Evolutionary conservation across 1,140 invertebrate genomes (phyloP).

Genomic region (Pogonomyrmex californicus): DNA sequence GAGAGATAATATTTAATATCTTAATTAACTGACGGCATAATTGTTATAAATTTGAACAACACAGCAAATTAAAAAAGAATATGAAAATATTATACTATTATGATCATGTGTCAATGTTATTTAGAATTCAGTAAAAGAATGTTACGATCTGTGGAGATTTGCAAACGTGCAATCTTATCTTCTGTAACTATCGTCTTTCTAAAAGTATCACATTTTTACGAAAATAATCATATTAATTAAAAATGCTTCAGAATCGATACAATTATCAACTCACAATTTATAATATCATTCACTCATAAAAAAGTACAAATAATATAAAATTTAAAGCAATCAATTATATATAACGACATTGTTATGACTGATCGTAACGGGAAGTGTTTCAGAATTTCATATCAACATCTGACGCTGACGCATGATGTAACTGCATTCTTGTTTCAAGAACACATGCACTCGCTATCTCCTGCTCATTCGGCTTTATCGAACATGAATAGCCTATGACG

Average conservation of each 20-base stretch:
- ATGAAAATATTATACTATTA: neutral
- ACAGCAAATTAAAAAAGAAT: neutral
- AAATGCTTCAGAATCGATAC: too few relatives aligned
- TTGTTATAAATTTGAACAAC: neutral
- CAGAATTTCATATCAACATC: neutral
- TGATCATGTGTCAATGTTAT: neutral
- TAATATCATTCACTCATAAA: constrained; percentile 2
- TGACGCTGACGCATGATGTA: neutral
- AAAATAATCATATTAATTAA: neutral
- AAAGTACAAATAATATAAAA: neutral
- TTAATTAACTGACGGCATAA: constrained; percentile 10
- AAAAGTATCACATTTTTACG: neutral
- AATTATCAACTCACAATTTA: neutral
- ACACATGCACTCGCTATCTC: neutral
- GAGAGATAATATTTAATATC: neutral
- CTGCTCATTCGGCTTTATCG: neutral
- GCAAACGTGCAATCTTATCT: neutral
- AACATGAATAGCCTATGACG: constrained; percentile 1
- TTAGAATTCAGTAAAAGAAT: too few relatives aligned
- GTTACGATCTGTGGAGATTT: neutral
- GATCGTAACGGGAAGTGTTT: neutral
- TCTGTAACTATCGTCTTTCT: neutral
- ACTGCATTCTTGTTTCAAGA: neutral
- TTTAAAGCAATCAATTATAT: neutral
- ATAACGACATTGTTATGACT: neutral